Percentiles rank a stretch among this genome's conserved stretches.
These are phyloP conservation scores for Cyphomyrus discorhynchus DNA, from an alignment of 2,113 vertebrate species.

Conservation along the genomic window DNA sequence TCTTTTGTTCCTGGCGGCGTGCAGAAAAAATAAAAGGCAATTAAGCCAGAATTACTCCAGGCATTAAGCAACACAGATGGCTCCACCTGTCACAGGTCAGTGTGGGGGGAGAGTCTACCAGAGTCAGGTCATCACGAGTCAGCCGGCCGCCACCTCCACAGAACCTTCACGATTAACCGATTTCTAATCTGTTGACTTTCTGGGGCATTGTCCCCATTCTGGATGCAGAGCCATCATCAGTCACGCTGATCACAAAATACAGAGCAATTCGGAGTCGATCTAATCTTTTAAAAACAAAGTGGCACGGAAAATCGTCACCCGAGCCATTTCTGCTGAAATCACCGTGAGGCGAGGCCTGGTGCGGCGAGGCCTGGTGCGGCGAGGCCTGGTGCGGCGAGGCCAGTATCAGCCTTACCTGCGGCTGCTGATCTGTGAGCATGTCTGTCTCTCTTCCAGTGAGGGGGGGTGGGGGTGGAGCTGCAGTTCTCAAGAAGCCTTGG, in stretches of 20 bases:
- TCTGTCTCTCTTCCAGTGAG: not conserved
- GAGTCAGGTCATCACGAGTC: not conserved
- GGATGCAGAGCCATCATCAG: not conserved
- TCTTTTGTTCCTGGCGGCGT: not conserved
- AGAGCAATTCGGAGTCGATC: not conserved
- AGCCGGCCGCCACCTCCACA: not conserved
- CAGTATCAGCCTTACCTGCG: slow-evolving; percentile 4
- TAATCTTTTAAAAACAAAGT: not conserved
- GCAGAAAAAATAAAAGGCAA: not conserved
- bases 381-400: not conserved
- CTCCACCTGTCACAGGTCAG: not conserved
- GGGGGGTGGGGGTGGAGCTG: not conserved
- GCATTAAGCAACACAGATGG: not conserved
- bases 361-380: no score
- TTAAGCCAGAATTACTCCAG: not conserved
- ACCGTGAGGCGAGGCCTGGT: not conserved
- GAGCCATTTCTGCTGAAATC: not conserved
- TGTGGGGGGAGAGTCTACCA: not conserved
- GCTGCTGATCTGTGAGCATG: not conserved
- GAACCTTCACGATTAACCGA: not conserved
- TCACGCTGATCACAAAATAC: not conserved
- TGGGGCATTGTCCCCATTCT: not conserved
- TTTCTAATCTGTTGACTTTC: not conserved
- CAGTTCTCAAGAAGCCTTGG: not conserved
- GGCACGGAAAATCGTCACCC: not conserved